A percentile compares a stretch with the other conserved stretches of the same genome.
Conservation (phyloP, 2,113 vertebrate genomes). For the Stictonetta naevosa region DNA sequence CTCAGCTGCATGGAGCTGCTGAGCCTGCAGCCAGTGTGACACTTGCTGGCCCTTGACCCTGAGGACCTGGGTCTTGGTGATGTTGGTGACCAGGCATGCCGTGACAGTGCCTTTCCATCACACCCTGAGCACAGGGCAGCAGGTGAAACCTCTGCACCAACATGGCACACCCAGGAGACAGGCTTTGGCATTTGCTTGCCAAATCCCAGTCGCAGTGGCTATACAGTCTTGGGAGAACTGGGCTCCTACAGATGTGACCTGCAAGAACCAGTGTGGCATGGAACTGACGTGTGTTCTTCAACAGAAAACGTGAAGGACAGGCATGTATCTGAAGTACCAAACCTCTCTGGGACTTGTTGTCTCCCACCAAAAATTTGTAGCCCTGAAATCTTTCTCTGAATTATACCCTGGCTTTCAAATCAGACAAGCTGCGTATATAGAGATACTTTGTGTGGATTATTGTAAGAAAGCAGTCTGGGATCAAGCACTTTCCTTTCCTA, state of each 20-base stretch:
- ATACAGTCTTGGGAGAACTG: neutral
- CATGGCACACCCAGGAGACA: neutral
- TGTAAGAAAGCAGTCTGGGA: neutral
- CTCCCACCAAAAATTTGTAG: neutral
- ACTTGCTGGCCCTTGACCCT: neutral
- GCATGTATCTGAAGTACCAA: neutral
- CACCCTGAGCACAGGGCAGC: rapidly evolving
- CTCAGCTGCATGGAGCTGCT: conserved; percentile 21
- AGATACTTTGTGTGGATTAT: neutral
- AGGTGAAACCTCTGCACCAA: neutral
- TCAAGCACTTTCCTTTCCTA: neutral
- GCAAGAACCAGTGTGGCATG: neutral
- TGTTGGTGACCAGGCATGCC: rapidly evolving
- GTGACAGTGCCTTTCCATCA: neutral
- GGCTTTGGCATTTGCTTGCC: neutral
- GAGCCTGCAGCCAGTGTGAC: conserved; percentile 8
- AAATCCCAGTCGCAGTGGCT: neutral
- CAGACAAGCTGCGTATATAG: neutral
- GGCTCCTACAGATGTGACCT: neutral
- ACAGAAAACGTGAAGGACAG: neutral
- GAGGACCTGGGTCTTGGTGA: neutral
- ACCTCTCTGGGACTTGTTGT: neutral
- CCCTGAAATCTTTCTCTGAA: neutral
- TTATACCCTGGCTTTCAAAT: neutral
- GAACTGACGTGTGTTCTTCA: neutral